A percentile compares a stretch with the other conserved stretches of the same genome.
These are phyloP conservation scores for Papilio machaon DNA, from an alignment of 1,140 invertebrate species.

Conservation along the genomic window DNA sequence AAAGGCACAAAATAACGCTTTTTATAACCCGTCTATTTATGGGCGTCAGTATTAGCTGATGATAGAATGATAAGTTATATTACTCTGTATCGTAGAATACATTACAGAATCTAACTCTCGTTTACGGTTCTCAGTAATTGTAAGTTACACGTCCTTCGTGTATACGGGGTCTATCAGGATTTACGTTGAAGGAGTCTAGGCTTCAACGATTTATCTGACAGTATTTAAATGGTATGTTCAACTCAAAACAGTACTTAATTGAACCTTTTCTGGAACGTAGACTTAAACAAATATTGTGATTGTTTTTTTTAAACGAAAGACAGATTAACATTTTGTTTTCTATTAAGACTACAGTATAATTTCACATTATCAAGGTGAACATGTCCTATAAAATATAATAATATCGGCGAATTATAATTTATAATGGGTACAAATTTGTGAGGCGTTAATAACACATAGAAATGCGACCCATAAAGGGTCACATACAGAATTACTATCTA, in stretches of 20 bases:
- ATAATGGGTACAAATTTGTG: neutral
- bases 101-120: neutral
- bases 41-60: no score
- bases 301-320: no score
- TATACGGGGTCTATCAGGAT: neutral
- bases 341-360: no score
- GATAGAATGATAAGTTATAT: no score
- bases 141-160: neutral
- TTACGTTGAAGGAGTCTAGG: neutral
- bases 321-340: no score
- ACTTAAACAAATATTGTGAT: no score
- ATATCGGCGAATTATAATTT: neutral
- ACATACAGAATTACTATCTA: slow-evolving; percentile 16
- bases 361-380: neutral
- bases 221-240: neutral
- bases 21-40: no score
- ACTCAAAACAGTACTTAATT: no score
- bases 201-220: neutral
- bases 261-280: no score
- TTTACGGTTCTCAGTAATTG: neutral
- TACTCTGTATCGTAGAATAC: neutral
- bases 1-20: no score
- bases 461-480: slow-evolving; percentile 17
- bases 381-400: neutral
- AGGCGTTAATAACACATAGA: slow-evolving; percentile 18